Evolutionary conservation across 2,888 invertebrate species (phyloP).

Genomic region (Mythimna albipuncta): DNA sequence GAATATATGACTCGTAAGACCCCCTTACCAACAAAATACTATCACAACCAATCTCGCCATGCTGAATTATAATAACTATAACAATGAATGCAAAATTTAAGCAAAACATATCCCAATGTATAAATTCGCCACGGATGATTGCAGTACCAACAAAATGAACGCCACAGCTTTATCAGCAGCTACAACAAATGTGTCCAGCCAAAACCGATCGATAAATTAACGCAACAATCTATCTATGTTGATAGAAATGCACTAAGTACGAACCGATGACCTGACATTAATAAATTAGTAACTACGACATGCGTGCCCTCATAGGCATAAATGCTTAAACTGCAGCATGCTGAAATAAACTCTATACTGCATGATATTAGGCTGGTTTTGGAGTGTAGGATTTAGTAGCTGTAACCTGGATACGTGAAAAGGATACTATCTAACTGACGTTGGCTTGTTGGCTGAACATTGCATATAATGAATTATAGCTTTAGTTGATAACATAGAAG

Average conservation of each 20-base stretch:
- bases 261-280: slow-evolving; percentile 65
- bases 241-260: slow-evolving; percentile 58
- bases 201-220: slow-evolving; percentile 48
- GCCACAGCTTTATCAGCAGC: slow-evolving; percentile 15
- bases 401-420: slow-evolving; percentile 29
- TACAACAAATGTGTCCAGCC: slow-evolving; percentile 16
- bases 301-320: slow-evolving; percentile 36
- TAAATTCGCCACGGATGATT: neutral
- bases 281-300: slow-evolving; percentile 63
- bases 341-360: slow-evolving; percentile 26
- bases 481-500: neutral
- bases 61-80: too few species aligned
- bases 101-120: neutral
- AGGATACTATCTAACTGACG: slow-evolving; percentile 37
- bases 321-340: neutral
- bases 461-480: slow-evolving; percentile 20
- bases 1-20: too few species aligned
- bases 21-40: too few species aligned
- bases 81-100: neutral
- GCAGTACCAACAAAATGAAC: slow-evolving; percentile 13
- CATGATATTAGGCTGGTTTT: slow-evolving; percentile 19
- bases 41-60: too few species aligned
- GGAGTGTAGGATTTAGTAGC: neutral
- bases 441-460: slow-evolving; percentile 8
- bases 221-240: slow-evolving; percentile 35